phyloP scores from a whole-genome alignment of 2,888 invertebrate species.

The Halictus ligatus region DNA sequence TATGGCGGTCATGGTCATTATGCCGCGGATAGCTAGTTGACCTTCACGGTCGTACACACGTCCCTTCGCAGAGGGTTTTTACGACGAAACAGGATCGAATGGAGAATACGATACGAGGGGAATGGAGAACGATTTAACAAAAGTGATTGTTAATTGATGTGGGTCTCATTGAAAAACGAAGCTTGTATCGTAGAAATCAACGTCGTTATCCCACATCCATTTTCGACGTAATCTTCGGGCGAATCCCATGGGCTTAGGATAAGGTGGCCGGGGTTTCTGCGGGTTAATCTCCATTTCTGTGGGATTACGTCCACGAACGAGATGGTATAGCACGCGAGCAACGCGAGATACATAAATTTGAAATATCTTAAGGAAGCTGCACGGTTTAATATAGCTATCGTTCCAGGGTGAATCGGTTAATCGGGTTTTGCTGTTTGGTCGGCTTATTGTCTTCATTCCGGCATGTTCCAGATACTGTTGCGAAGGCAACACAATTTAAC shows the following conservation, averaged over 20 bases:
- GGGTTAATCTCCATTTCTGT: constrained; percentile 53
- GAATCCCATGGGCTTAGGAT: constrained; percentile 48
- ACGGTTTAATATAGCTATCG: constrained; percentile 22
- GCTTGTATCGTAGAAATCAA: neutral
- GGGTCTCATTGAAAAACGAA: neutral
- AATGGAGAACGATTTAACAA: neutral
- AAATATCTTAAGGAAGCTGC: constrained; percentile 30
- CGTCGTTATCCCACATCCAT: constrained; percentile 32
- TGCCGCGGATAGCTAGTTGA: no score
- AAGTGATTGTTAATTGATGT: neutral
- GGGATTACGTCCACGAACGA: constrained; percentile 31
- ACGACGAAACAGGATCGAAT: no score
- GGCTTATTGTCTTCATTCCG: neutral
- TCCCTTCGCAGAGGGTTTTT: no score
- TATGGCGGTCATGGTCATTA: no score
- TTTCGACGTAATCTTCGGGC: constrained; percentile 48
- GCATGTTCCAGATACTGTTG: neutral
- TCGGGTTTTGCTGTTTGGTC: neutral
- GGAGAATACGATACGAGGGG: neutral
- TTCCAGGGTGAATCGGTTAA: neutral
- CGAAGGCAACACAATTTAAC: neutral
- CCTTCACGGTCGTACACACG: no score
- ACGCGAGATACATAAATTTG: constrained; percentile 37
- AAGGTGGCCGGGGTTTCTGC: constrained; percentile 35
- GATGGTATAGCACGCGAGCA: neutral